Conservation (phyloP, 2,888 invertebrate species). For the Drosophila dives region DNA sequence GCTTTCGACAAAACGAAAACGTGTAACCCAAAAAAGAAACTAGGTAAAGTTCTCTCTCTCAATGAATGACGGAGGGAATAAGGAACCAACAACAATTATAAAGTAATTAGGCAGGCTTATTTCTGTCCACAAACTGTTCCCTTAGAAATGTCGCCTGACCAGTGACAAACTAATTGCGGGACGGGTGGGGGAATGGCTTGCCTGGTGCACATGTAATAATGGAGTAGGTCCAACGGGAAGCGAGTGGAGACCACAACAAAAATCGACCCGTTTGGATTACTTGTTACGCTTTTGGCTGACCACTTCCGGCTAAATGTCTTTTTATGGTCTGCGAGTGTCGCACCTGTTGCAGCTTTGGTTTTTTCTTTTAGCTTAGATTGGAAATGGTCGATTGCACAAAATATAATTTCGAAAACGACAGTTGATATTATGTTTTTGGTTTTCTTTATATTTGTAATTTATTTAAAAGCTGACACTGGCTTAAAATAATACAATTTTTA, state of each 20-base stretch:
- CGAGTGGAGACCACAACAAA: conserved; percentile 42
- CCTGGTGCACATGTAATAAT: conserved; percentile 9
- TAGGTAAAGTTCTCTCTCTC: conserved; percentile 25
- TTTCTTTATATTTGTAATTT: not conserved
- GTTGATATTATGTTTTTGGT: not conserved
- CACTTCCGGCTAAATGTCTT: conserved; percentile 31
- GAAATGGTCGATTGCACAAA: not conserved
- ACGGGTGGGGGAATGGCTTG: not conserved
- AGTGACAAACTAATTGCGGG: conserved; percentile 8
- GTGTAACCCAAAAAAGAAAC: conserved; percentile 40
- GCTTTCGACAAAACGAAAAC: conserved; percentile 52
- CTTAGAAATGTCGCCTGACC: conserved; percentile 46
- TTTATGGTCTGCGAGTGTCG: conserved; percentile 14
- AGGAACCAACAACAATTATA: conserved; percentile 57
- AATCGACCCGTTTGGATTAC: conserved; percentile 50
- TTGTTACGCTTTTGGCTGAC: conserved; percentile 44
- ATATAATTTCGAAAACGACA: not conserved
- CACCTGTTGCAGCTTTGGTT: conserved; percentile 44
- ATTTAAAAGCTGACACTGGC: not conserved
- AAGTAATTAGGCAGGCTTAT: conserved; percentile 56
- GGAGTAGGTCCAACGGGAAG: conserved; percentile 15
- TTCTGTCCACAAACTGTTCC: conserved; percentile 15
- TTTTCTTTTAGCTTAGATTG: not conserved
- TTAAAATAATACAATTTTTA: not conserved
- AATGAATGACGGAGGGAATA: conserved; percentile 14